Evolutionary conservation across 1,140 invertebrate species (phyloP).

Genomic region (Drosophila nannoptera): DNA sequence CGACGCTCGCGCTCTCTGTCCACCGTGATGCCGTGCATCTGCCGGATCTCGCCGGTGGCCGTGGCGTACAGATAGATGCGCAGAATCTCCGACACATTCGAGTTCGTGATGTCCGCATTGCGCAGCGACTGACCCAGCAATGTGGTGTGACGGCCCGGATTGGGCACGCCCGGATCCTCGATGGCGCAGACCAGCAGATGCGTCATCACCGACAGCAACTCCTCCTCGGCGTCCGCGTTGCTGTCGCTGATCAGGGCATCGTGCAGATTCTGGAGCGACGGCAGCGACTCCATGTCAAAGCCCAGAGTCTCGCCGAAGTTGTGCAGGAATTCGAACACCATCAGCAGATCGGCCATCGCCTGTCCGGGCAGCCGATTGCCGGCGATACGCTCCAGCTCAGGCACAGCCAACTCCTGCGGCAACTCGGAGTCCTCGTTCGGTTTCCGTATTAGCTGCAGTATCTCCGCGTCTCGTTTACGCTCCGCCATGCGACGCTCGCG

Average conservation of each 20-base stretch:
- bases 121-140: slow-evolving; percentile 93
- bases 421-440: slow-evolving; percentile 92
- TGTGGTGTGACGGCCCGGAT: slow-evolving; percentile 91
- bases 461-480: slow-evolving; percentile 89
- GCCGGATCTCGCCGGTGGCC: slow-evolving; percentile 91
- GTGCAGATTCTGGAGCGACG: slow-evolving; percentile 91
- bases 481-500: slow-evolving; percentile 90
- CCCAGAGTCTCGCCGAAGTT: slow-evolving; percentile 96
- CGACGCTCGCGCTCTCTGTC: slow-evolving; percentile 88
- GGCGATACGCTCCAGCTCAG: slow-evolving; percentile 87
- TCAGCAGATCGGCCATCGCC: slow-evolving; percentile 93
- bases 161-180: slow-evolving; percentile 95
- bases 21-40: slow-evolving; percentile 86
- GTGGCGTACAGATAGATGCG: slow-evolving; percentile 93
- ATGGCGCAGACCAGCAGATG: slow-evolving; percentile 95
- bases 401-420: slow-evolving; percentile 86
- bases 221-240: slow-evolving; percentile 88
- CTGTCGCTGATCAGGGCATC: slow-evolving; percentile 89
- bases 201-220: slow-evolving; percentile 91
- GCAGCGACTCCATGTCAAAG: slow-evolving; percentile 93
- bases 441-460: slow-evolving; percentile 90
- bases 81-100: slow-evolving; percentile 94
- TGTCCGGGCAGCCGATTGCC: slow-evolving; percentile 90
- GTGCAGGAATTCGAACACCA: slow-evolving; percentile 96
- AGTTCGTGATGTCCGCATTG: slow-evolving; percentile 94